Conservation (phyloP, 2,113 vertebrate genomes). For the Panthera uncia region DNA sequence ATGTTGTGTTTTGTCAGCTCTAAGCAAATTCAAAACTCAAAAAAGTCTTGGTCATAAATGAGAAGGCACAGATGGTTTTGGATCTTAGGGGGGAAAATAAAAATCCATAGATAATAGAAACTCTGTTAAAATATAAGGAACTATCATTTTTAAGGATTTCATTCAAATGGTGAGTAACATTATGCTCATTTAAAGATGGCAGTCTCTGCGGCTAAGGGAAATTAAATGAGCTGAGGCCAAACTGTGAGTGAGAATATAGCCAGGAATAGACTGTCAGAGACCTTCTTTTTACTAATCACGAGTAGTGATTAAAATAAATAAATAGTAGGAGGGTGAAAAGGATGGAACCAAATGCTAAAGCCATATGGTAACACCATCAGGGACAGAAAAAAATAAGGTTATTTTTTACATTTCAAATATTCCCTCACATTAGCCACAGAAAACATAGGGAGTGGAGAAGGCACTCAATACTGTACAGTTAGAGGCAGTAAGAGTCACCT, state of each 20-base stretch:
- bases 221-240: background rate
- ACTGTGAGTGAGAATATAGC: background rate
- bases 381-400: background rate
- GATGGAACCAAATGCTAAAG: slow-evolving; percentile 65
- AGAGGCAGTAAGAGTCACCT: background rate
- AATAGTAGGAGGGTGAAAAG: slow-evolving; percentile 72
- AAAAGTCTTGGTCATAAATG: slow-evolving; percentile 72
- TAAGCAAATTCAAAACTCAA: slow-evolving; percentile 68
- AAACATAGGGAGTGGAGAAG: background rate
- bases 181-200: slow-evolving; percentile 56
- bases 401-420: slow-evolving; percentile 65
- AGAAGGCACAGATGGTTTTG: slow-evolving; percentile 73
- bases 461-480: background rate
- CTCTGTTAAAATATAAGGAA: slow-evolving; percentile 48
- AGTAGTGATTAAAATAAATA: slow-evolving; percentile 73
- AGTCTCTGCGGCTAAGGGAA: background rate
- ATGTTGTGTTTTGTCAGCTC: slow-evolving; percentile 73
- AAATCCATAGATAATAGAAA: slow-evolving; percentile 54
- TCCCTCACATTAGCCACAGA: background rate
- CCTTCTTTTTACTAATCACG: slow-evolving; percentile 28
- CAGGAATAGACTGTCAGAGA: slow-evolving; percentile 47
- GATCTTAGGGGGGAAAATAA: slow-evolving; percentile 37
- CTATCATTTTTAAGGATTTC: slow-evolving; percentile 58
- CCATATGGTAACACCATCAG: slow-evolving; percentile 69
- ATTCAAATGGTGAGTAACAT: slow-evolving; percentile 27